These are phyloP conservation scores for Poecile montanus DNA, from an alignment of 2,797 vertebrate species.

Conservation along the genomic window DNA sequence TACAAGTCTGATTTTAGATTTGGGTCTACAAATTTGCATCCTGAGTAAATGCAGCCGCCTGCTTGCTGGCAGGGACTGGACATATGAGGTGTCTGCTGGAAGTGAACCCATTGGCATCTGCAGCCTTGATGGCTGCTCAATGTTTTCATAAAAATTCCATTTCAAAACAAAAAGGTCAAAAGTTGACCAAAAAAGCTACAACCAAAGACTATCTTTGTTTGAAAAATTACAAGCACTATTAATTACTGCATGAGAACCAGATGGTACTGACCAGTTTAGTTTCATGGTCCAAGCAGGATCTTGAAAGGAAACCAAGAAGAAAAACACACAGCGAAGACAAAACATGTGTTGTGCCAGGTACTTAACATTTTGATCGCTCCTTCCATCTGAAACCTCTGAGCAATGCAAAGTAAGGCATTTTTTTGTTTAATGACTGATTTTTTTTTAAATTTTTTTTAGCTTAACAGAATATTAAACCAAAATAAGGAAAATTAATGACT, in stretches of 20 bases:
- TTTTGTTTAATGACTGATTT: not conserved
- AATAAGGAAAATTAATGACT: conserved; percentile 26
- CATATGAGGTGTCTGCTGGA: not conserved
- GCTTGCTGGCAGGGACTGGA: not conserved
- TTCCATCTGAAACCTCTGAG: not conserved
- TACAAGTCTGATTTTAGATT: not conserved
- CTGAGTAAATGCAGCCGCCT: not conserved
- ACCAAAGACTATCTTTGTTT: not conserved
- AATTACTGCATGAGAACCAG: conserved; percentile 49
- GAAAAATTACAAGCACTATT: conserved; percentile 30
- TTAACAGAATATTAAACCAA: conserved; percentile 39
- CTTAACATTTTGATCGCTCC: not conserved
- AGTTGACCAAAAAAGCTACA: conserved; percentile 12
- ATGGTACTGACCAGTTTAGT: conserved; percentile 4
- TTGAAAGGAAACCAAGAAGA: conserved; percentile 5
- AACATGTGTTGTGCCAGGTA: conserved; percentile 7
- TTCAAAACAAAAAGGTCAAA: conserved; percentile 51
- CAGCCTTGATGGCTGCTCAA: not conserved
- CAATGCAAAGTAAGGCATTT: not conserved
- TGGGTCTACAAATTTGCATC: not conserved
- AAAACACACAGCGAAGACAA: conserved; percentile 30
- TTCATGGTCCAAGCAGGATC: conserved; percentile 3
- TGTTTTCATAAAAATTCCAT: conserved; percentile 27
- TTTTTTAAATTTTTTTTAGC: not conserved
- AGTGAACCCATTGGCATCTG: not conserved